Base-by-base conservation (phyloP, 2,113 vertebrate species). In the Craseonycteris thonglongyai region DNA sequence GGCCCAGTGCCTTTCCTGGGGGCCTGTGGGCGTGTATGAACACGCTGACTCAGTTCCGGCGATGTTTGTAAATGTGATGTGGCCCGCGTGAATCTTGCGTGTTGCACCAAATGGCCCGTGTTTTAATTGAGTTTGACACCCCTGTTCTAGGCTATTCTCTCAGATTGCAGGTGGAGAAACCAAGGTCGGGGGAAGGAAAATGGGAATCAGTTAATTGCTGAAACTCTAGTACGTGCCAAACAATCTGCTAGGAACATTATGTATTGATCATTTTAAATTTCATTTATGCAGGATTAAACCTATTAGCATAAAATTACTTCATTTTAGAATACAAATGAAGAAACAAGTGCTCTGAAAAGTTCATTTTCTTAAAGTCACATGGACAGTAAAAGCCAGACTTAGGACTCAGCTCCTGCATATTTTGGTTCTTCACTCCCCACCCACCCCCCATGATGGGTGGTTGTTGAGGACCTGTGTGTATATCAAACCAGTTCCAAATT, bases 361-460 rank as follows among this genome's bases (percentile, higher is more conserved):
- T 76, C 13, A 33, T 71, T 78, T 95, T 80, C 59, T 89, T 83
- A 49, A 87, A 7, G 33, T 47, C 59, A 56, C 10, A 1, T 33
- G 45, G 33, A 68, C 9, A 72, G 16, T 15, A 33, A 80, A 45
- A 68, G 22, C 6, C 7, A 42, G 40, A 65, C 47, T 79, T 45
- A 71, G 81, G 28, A 49, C n/a, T 78, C 19, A 8, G 33, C 6
- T 90, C 40, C 15, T 15, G 4, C 1, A 28, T 91, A 59, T 71
- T 19, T 11, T 3, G 4, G 3, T 5, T 22, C 33, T 14, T 38
- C 0, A 1, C 0, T 59, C 6, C 30, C 14, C 35, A 2, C 16
- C n/a, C 0, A 1, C 0, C 54, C 6, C 30, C 14, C 35, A 2
- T 16, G 7, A 13, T 18, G 15, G 22, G 14, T 2, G 9, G 7